Percentiles rank a stretch among this genome's conserved stretches.
Evolutionary conservation across 2,113 vertebrate species (phyloP).

Genomic region (Elgaria multicarinata): DNA sequence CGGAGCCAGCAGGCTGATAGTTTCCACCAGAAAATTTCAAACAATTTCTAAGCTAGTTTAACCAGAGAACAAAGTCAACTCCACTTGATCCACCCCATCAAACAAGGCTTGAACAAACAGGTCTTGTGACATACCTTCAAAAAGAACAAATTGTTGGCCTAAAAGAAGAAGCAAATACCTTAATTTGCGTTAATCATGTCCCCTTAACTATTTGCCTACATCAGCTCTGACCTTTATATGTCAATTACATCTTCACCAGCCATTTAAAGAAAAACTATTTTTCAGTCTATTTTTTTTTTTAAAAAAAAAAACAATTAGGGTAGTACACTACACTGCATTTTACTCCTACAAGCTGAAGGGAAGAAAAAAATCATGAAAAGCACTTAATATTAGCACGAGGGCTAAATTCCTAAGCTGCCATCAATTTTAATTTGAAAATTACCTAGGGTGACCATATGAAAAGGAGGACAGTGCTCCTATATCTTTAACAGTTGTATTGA

Average conservation of each 20-base stretch:
- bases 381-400: neutral
- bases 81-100: neutral
- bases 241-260: fast-evolving
- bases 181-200: fast-evolving
- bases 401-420: neutral
- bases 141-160: slow-evolving; percentile 29
- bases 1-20: neutral
- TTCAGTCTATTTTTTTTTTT: neutral
- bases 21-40: neutral
- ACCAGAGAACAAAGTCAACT: neutral
- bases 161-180: neutral
- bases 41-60: neutral
- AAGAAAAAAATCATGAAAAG: neutral
- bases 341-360: fast-evolving
- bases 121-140: neutral
- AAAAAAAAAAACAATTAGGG: too few species aligned
- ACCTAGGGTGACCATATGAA: too few species aligned
- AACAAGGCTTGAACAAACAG: slow-evolving; percentile 27
- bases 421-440: neutral
- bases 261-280: neutral
- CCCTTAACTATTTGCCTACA: neutral
- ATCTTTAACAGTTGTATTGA: too few species aligned
- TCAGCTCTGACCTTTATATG: neutral
- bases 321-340: neutral
- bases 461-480: too few species aligned